These are phyloP conservation scores for Amblyraja radiata DNA, from an alignment of 2,797 vertebrate species.

Conservation along the genomic window DNA sequence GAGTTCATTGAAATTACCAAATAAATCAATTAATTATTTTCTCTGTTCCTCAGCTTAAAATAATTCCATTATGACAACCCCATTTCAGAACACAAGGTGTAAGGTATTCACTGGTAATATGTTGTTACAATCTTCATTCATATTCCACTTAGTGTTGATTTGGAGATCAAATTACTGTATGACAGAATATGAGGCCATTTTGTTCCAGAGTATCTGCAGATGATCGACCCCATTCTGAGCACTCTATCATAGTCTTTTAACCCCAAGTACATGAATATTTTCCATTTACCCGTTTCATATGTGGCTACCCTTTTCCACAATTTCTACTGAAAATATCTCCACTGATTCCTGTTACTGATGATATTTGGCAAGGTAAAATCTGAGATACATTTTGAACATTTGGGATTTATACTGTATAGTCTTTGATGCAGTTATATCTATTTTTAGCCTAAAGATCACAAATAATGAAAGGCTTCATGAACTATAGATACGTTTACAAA, in stretches of 20 bases:
- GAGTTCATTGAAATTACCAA: background rate
- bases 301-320: background rate
- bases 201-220: background rate
- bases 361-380: background rate
- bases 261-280: background rate
- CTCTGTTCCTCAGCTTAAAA: background rate
- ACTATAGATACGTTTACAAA: background rate
- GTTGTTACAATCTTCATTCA: background rate
- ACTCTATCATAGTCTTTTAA: background rate
- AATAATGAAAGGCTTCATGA: background rate
- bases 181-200: background rate
- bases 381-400: background rate
- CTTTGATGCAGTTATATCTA: constrained; percentile 14
- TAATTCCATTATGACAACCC: background rate
- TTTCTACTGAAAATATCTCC: background rate
- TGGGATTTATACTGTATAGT: background rate
- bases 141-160: background rate
- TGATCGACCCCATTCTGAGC: background rate
- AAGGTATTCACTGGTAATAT: background rate
- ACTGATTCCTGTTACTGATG: background rate
- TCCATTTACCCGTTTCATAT: background rate
- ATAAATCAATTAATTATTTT: constrained; percentile 1
- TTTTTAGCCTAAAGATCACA: constrained; percentile 4
- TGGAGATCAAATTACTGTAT: background rate
- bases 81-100: background rate